Evolutionary conservation across 1,140 invertebrate species (phyloP), one percentile per base, ranked within the genome.

Genomic region (Coenobita brevimanus): DNA sequence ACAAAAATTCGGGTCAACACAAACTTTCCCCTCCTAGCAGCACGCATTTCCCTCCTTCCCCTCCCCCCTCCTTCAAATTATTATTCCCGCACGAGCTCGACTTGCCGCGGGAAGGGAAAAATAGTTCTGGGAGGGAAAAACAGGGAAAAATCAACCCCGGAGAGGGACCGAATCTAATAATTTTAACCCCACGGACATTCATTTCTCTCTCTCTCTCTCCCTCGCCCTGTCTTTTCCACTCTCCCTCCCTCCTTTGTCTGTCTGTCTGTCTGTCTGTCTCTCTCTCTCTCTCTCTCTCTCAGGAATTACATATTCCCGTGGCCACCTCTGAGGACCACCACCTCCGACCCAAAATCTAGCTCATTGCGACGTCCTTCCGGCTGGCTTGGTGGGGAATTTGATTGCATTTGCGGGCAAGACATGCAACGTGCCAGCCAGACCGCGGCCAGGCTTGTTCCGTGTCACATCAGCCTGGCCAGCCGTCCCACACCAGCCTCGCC

Each of bases 361-460:
- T 87, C 85, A 87, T 87, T 87, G 76, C 80, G 69, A 87, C 76
- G 46, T 75, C 85, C 71, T 87, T 87, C 85, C 80, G 76, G 60
- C 78, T 76, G 62, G 69, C 41, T 76, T 80, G 67, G 85, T 64
- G 17, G 46, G 85, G 85, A 87, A 87, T 87, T 87, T 87, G 85
- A 87, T 87, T 87, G 85, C 85, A 87, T 87, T 81, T 81, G 85
- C 78, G 85, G 85, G 75, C 85, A 87, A 87, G 85, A 87, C 85
- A 87, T 87, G 85, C 76, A 80, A 86, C 73, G 84, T 86, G 84
- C 84, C 84, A 81, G 85, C 41, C 76, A 71, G 76, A 30, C 73
- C 78, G 85, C 76, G 85, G 76, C 84, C 75, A 80, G 85, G 85
- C 85, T 33, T 87, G 85, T 87, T 87, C 73, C 73, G 62, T 87